These are phyloP conservation scores for Echinometra lucunter DNA, from an alignment of 53 echinoderm and acorn worm species.

Conservation along the genomic window DNA sequence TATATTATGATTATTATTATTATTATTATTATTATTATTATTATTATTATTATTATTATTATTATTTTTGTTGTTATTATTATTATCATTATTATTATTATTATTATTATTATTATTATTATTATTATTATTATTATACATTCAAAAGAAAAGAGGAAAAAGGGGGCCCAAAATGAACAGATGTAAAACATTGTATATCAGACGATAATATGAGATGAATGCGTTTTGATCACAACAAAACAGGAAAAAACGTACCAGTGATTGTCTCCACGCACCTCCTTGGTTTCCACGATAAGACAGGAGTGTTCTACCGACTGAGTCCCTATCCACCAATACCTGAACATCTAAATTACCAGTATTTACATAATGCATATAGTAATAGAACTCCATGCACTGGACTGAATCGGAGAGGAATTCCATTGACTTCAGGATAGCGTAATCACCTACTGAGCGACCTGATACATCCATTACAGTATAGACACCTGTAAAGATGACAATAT, in stretches of 20 bases:
- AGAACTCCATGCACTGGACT: background rate
- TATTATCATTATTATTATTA: too few species aligned
- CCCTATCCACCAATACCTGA: background rate
- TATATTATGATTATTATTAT: too few species aligned
- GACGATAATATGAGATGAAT: too few species aligned
- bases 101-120: too few species aligned
- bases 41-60: too few species aligned
- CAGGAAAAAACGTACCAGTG: background rate
- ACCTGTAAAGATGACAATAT: constrained; percentile 33
- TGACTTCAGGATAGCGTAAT: constrained; percentile 13
- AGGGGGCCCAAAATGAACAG: too few species aligned
- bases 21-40: too few species aligned
- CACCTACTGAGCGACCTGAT: background rate
- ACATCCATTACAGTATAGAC: background rate
- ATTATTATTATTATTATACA: too few species aligned
- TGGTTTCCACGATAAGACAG: background rate
- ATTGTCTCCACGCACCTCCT: constrained; percentile 20
- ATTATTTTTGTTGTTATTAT: too few species aligned
- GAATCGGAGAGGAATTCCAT: background rate
- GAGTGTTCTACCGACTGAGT: background rate
- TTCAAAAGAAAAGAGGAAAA: too few species aligned
- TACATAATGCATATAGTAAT: background rate
- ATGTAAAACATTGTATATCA: too few species aligned
- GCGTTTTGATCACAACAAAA: too few species aligned
- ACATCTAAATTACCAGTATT: background rate